These are phyloP conservation scores for Heptranchias perlo DNA, from an alignment of 2,113 vertebrate genomes.

Conservation along the genomic window DNA sequence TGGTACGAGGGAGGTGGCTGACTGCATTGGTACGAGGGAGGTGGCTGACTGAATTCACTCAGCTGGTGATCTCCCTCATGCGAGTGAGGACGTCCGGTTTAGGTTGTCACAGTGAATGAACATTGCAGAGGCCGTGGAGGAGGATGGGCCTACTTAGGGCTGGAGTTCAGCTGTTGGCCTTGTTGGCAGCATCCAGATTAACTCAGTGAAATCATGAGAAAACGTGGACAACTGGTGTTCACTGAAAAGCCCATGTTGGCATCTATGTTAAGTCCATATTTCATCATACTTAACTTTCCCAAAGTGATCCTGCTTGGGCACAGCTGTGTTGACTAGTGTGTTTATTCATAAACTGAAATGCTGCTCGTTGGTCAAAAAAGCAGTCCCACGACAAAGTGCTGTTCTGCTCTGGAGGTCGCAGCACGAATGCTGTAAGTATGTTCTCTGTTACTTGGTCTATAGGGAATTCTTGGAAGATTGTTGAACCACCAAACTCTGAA, in stretches of 20 bases:
- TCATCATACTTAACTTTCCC: neutral
- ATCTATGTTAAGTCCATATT: neutral
- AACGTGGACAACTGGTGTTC: neutral
- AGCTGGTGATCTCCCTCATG: no score
- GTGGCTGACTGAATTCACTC: no score
- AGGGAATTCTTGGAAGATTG: conserved; percentile 74
- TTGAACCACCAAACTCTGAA: conserved; percentile 79
- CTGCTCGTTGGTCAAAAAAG: neutral
- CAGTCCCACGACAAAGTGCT: neutral
- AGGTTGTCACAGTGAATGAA: neutral
- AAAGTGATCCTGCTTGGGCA: neutral
- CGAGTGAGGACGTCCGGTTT: neutral
- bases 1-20: no score
- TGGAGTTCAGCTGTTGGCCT: neutral
- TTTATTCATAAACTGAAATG: neutral
- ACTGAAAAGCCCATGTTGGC: neutral
- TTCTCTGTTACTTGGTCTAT: conserved; percentile 14
- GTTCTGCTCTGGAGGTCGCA: neutral
- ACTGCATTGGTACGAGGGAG: no score
- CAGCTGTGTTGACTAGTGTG: neutral
- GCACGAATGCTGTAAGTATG: neutral
- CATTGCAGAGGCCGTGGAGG: neutral
- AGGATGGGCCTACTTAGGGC: neutral
- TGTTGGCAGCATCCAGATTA: neutral
- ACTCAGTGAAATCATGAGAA: neutral